These are phyloP conservation scores for Oreotrochilus melanogaster DNA, from an alignment of 2,113 vertebrate genomes.

Conservation along the genomic window DNA sequence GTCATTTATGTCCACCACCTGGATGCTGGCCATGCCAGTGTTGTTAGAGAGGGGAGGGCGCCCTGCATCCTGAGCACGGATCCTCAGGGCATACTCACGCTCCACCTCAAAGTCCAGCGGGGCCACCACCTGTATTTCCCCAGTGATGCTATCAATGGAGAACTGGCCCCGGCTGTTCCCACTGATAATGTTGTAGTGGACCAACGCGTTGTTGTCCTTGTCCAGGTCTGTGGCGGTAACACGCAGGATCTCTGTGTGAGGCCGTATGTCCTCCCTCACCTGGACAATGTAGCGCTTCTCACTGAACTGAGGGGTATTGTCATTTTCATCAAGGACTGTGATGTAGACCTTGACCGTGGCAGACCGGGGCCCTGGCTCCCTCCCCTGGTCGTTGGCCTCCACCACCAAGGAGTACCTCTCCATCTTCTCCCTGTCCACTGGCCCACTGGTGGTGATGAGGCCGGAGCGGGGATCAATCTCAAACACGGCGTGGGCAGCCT, in stretches of 20 bases:
- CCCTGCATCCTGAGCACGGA: slow-evolving; percentile 94
- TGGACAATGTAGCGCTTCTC: slow-evolving; percentile 96
- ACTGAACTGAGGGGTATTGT: slow-evolving; percentile 96
- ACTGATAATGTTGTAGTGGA: slow-evolving; percentile 98
- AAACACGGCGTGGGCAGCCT: slow-evolving; percentile 81
- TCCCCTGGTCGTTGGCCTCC: slow-evolving; percentile 94
- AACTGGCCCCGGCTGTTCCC: slow-evolving; percentile 97
- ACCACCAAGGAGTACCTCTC: slow-evolving; percentile 94
- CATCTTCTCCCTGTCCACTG: slow-evolving; percentile 91
- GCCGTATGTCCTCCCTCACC: slow-evolving; percentile 92
- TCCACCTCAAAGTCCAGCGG: slow-evolving; percentile 94
- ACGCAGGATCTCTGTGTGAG: slow-evolving; percentile 90
- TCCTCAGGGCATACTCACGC: slow-evolving; percentile 90
- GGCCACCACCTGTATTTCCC: slow-evolving; percentile 94
- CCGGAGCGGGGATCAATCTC: slow-evolving; percentile 95
- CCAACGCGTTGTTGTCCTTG: slow-evolving; percentile 92
- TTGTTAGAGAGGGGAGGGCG: slow-evolving; percentile 96
- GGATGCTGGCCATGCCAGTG: slow-evolving; percentile 93
- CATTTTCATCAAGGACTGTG: slow-evolving; percentile 95
- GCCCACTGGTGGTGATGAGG: slow-evolving; percentile 93
- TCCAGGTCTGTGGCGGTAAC: slow-evolving; percentile 92
- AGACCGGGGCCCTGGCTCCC: slow-evolving; percentile 90
- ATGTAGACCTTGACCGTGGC: slow-evolving; percentile 93
- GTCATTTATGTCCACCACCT: slow-evolving; percentile 96
- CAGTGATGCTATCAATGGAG: slow-evolving; percentile 93